Conservation (phyloP, 2,113 vertebrate genomes). For the Sinocyclocheilus maitianheensis region DNA sequence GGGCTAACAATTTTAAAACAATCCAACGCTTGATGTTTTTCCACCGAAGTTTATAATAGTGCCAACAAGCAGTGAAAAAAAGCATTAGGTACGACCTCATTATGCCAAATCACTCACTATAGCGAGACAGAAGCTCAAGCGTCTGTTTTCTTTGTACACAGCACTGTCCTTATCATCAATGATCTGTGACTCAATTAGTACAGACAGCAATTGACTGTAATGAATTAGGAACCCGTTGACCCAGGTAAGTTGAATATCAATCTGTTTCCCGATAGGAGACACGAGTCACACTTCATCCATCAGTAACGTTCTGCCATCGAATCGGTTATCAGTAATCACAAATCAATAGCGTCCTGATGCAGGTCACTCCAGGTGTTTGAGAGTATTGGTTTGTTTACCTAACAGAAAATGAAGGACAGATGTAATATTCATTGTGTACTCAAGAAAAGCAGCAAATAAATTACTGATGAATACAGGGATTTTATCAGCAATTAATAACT, state of each 20-base stretch:
- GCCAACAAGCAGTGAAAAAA: conserved; percentile 1
- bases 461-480: neutral
- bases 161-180: conserved; percentile 53
- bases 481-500: neutral
- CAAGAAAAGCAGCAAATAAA: neutral
- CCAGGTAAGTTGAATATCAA: conserved; percentile 36
- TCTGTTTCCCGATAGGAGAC: conserved; percentile 20
- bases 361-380: too few relatives aligned
- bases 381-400: neutral
- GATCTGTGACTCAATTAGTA: conserved; percentile 56
- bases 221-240: conserved; percentile 53
- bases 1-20: conserved; percentile 11
- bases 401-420: conserved; percentile 8
- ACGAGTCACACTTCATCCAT: conserved; percentile 10
- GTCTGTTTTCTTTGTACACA: conserved; percentile 48
- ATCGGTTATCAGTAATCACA: conserved; percentile 34
- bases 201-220: conserved; percentile 46
- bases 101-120: conserved; percentile 44
- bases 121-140: conserved; percentile 31
- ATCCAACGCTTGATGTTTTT: conserved; percentile 6
- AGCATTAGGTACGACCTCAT: conserved; percentile 20
- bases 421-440: neutral
- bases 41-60: conserved; percentile 17
- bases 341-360: conserved; percentile 6
- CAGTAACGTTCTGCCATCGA: conserved; percentile 14